Evolutionary conservation across 2,797 vertebrate species (phyloP).

Genomic region (Squalus acanthias): DNA sequence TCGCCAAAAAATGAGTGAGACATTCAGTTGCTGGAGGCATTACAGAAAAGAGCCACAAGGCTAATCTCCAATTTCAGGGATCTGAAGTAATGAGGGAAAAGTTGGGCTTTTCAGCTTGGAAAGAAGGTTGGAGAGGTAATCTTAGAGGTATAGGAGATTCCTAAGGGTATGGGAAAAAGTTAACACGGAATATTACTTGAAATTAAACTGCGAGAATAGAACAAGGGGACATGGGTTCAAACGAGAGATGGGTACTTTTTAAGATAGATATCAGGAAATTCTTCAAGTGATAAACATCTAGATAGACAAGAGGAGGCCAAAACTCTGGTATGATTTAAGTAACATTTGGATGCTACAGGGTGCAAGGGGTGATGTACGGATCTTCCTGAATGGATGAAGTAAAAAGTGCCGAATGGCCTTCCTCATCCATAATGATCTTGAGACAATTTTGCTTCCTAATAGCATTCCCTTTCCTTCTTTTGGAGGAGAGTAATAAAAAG

Average conservation of each 20-base stretch:
- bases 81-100: background rate
- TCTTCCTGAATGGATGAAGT: background rate
- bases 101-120: background rate
- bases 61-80: background rate
- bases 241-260: background rate
- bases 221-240: background rate
- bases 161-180: background rate
- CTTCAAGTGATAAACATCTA: background rate
- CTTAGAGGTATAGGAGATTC: background rate
- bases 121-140: background rate
- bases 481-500: background rate
- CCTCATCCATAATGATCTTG: too few species aligned
- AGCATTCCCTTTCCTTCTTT: background rate
- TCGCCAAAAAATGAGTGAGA: background rate
- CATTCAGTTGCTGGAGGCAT: background rate
- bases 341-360: background rate
- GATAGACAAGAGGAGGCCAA: background rate
- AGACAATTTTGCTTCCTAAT: too few species aligned
- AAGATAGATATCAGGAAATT: background rate
- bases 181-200: background rate
- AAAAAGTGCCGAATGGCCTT: background rate
- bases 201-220: background rate
- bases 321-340: background rate
- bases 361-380: background rate
- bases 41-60: background rate